Evolutionary conservation across 2,888 invertebrate species (phyloP), one percentile per base, ranked within the genome.

Genomic region (Papilio elwesi): DNA sequence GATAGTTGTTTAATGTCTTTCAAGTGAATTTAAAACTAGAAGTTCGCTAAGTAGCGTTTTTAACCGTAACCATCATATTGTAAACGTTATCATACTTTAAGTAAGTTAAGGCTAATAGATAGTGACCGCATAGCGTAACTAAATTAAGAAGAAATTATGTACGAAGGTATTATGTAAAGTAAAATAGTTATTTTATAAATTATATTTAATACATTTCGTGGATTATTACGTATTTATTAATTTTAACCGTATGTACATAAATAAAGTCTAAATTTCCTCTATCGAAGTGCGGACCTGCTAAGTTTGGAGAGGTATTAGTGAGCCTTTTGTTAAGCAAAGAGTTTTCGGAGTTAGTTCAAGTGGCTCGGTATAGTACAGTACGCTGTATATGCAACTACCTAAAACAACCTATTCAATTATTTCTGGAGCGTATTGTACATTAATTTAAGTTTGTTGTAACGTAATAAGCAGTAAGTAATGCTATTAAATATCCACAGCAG

Each of bases 261-360:
- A n/a, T 11, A 62, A 4, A 11, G 15, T 59, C 43, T 43, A 43
- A 62, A n/a, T 59, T 62, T 38, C 13, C 43, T 62, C 59, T 38
- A 43, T 13, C 59, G 43, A 62, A 62, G 59, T 62, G 15, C 8
- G 15, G 43, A 13, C n/a, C 1, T 9, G 10, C 59, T 38, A 55
- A 67, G 53, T 55, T 67, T 55, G 43, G 53, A 55, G 67, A 43
- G 53, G 67, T 67, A 47, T 67, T 53, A 53, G 38, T 47, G 43
- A 67, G 43, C 43, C 49, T 64, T 64, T 55, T 53, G 67, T 53
- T 67, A 67, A 67, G 67, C 67, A 53, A 66, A 67, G 67, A 55
- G 67, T 53, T 43, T 53, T 53, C 38, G 16, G 47, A 38, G 26
- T 53, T 53, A 53, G 53, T 51, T 62, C 43, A 62, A 62, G 43